Conservation (phyloP, 2,113 vertebrate genomes). For the Lophura nycthemera region DNA sequence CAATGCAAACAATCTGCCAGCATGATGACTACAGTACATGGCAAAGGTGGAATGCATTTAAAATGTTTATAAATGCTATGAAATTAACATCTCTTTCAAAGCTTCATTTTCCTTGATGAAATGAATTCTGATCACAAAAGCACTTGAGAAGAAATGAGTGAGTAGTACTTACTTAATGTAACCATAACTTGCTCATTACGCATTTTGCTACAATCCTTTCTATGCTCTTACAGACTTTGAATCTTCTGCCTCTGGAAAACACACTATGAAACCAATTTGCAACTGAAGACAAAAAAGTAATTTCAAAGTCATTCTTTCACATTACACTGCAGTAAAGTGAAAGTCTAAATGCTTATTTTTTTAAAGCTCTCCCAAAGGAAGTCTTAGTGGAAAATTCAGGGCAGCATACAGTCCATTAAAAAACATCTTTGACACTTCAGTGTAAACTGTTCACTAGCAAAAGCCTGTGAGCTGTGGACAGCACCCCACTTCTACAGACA, state of each 20-base stretch:
- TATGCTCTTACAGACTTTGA: not conserved
- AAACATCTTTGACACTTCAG: not conserved
- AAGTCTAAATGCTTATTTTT: not conserved
- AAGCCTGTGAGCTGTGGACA: not conserved
- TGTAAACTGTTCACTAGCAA: not conserved
- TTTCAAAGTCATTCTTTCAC: not conserved
- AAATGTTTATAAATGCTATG: not conserved
- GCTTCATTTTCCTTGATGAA: not conserved
- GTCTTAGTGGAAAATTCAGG: not conserved
- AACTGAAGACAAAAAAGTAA: not conserved
- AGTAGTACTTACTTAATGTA: not conserved
- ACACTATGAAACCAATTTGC: not conserved
- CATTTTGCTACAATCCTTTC: constrained; percentile 13
- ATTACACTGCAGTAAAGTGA: not conserved
- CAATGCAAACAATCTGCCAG: not conserved
- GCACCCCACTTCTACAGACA: not conserved
- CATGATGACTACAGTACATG: not conserved
- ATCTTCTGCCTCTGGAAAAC: not conserved
- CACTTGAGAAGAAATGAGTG: not conserved
- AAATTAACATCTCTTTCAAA: not conserved
- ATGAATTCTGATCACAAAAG: not conserved
- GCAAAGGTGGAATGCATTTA: not conserved
- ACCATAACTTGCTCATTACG: not conserved
- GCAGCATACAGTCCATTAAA: not conserved
- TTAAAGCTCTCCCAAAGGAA: not conserved